Evolutionary conservation across 2,888 invertebrate species (phyloP).

Genomic region (Antheraea yamamai): DNA sequence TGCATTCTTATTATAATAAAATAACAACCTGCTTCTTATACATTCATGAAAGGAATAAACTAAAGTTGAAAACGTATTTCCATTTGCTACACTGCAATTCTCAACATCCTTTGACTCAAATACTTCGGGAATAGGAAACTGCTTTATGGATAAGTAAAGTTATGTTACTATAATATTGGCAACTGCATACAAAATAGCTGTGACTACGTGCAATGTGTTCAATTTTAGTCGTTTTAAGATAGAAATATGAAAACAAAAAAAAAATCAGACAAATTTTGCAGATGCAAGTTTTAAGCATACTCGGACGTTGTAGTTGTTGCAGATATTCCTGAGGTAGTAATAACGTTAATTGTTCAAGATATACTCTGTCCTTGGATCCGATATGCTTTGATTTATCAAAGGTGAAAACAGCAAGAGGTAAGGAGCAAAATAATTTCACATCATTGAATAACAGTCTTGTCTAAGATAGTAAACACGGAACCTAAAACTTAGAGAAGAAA

Average conservation of each 20-base stretch:
- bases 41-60: constrained; percentile 7
- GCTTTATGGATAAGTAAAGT: constrained; percentile 9
- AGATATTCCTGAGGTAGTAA: not conserved
- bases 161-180: constrained; percentile 6
- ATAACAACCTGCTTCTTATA: not conserved
- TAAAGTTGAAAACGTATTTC: constrained; percentile 11
- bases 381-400: no score
- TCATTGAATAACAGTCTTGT: no score
- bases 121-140: constrained; percentile 14
- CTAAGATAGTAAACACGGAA: no score
- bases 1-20: not conserved
- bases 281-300: not conserved
- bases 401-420: no score
- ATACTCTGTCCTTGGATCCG: not conserved
- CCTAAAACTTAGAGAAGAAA: no score
- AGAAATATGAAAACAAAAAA: not conserved
- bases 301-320: not conserved
- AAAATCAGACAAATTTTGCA: not conserved
- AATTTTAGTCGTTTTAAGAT: not conserved
- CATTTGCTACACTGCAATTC: constrained; percentile 1
- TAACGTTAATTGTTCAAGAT: not conserved
- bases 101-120: not conserved
- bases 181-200: not conserved
- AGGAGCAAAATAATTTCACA: no score
- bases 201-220: not conserved